Conservation (phyloP, 2,797 vertebrate genomes). For the Clarias pachynema region DNA sequence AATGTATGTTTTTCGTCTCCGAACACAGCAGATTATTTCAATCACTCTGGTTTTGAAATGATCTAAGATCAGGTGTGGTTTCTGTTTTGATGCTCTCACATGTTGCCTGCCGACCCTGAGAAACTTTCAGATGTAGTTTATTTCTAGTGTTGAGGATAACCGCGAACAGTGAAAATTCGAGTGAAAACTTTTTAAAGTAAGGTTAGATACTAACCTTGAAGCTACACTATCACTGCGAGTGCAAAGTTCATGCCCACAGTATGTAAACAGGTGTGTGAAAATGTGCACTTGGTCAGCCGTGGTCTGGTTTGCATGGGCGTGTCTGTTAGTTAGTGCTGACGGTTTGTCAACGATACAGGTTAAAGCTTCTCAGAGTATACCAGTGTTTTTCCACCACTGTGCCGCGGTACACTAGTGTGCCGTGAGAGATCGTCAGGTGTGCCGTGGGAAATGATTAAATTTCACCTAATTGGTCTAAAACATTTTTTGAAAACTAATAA, state of each 20-base stretch:
- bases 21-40: not conserved
- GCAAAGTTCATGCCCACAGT: constrained; percentile 18
- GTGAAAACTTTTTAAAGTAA: not conserved
- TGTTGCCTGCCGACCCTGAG: not conserved
- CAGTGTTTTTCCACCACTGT: too few relatives aligned
- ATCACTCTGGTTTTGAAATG: not conserved
- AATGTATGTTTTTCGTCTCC: not conserved
- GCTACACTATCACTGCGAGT: constrained; percentile 18
- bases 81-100: not conserved
- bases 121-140: constrained; percentile 15
- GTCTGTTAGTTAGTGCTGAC: constrained; percentile 13
- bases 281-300: constrained; percentile 14
- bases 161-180: not conserved
- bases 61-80: not conserved
- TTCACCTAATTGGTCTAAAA: too few relatives aligned
- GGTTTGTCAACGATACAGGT: too few relatives aligned
- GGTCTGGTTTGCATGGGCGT: constrained; percentile 44
- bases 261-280: constrained; percentile 42
- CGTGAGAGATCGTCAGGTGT: too few relatives aligned
- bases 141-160: not conserved
- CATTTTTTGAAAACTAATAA: too few relatives aligned
- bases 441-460: too few relatives aligned
- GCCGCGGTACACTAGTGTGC: too few relatives aligned
- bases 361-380: too few relatives aligned
- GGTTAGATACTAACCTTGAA: constrained; percentile 26